Conservation (phyloP, 2,797 vertebrate species). For the Vultur gryphus region DNA sequence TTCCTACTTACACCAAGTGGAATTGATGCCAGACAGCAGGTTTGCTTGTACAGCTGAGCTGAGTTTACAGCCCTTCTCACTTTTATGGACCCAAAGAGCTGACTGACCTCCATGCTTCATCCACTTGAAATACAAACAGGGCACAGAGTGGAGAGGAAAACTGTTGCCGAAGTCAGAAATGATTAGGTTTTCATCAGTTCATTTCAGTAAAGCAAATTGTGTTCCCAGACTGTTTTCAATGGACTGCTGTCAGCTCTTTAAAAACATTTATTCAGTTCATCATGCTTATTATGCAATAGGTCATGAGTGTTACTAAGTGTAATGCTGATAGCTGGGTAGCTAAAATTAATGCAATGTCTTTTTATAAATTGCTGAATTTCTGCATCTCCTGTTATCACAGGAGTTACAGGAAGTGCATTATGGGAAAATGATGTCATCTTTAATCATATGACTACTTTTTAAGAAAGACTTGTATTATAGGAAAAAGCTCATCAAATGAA, state of each 20-base stretch:
- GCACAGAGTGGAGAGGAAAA: background rate
- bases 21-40: slow-evolving; percentile 37
- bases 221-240: background rate
- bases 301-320: background rate
- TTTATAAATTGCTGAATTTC: background rate
- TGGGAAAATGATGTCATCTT: background rate
- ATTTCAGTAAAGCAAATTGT: background rate
- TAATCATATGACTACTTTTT: background rate
- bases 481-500: background rate
- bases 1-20: background rate
- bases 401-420: background rate
- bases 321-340: background rate
- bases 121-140: background rate
- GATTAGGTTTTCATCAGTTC: background rate
- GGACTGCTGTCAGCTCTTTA: background rate
- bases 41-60: slow-evolving; percentile 51
- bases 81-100: background rate
- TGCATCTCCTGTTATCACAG: background rate
- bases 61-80: slow-evolving; percentile 11
- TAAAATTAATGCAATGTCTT: background rate
- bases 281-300: background rate
- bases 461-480: background rate
- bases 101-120: background rate
- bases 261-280: background rate
- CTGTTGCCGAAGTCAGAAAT: background rate